A percentile compares a stretch with the other conserved stretches of the same genome.
phyloP scores from a whole-genome alignment of 2,888 invertebrate species.

The Ecdyonurus torrentis region DNA sequence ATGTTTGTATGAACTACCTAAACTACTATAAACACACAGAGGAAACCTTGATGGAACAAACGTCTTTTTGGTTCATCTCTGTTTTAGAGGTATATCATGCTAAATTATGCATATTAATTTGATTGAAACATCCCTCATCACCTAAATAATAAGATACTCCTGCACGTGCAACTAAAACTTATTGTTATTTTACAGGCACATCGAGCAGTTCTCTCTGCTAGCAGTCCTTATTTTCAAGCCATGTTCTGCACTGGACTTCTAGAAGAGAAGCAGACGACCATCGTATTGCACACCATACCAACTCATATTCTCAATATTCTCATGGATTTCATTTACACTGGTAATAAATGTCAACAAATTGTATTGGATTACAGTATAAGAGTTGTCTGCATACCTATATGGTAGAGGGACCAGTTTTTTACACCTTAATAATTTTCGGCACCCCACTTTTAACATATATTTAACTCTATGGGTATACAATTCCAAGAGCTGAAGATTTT shows the following conservation, averaged over 20 bases:
- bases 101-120: background rate
- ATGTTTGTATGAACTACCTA: no score
- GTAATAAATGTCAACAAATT: conserved; percentile 23
- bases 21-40: no score
- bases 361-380: background rate
- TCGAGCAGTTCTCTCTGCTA: conserved; percentile 68
- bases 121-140: no score
- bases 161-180: no score
- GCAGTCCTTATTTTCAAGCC: conserved; percentile 83
- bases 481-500: no score
- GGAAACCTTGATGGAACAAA: no score
- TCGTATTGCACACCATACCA: conserved; percentile 64
- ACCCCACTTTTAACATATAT: background rate
- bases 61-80: no score
- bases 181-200: conserved; percentile 59
- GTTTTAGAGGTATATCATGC: no score
- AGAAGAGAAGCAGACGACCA: conserved; percentile 62
- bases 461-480: no score
- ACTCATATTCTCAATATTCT: conserved; percentile 57
- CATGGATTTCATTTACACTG: conserved; percentile 78
- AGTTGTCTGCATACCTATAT: background rate
- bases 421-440: background rate
- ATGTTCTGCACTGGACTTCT: conserved; percentile 79
- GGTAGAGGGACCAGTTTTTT: no score
- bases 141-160: no score